Percentiles rank a stretch among this genome's conserved stretches.
Evolutionary conservation across 1,140 invertebrate species (phyloP).

Genomic region (Bombus picipes): DNA sequence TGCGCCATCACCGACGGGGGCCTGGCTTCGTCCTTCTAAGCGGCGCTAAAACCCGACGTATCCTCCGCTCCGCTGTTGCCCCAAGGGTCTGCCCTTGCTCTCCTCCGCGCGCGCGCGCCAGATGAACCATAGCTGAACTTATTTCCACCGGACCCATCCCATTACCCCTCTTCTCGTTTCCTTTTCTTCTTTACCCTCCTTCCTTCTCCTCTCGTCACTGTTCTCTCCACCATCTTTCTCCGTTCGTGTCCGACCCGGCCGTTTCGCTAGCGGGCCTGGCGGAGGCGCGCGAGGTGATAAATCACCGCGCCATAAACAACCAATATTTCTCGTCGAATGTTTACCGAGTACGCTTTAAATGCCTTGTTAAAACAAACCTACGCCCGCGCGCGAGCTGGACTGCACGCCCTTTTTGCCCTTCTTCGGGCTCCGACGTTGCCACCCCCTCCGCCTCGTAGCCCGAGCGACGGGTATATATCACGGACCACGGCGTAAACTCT

Average conservation of each 20-base stretch:
- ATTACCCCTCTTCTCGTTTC: conserved; percentile 28
- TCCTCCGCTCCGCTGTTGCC: neutral
- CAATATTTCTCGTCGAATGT: conserved; percentile 83
- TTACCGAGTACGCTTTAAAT: conserved; percentile 83
- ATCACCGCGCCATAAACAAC: conserved; percentile 82
- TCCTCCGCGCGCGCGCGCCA: conserved; percentile 22
- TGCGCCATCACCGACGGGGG: conserved; percentile 37
- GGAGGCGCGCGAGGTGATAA: conserved; percentile 78
- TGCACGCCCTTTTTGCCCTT: conserved; percentile 62
- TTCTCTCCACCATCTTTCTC: neutral
- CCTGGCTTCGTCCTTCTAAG: conserved; percentile 56
- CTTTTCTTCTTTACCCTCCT: neutral
- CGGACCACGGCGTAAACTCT: conserved; percentile 64
- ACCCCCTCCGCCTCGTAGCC: neutral
- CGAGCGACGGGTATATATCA: conserved; percentile 66
- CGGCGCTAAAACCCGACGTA: conserved; percentile 64
- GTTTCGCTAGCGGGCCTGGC: conserved; percentile 49
- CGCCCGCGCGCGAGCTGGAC: conserved; percentile 68
- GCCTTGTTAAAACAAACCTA: conserved; percentile 84
- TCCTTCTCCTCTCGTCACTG: neutral
- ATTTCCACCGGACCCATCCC: conserved; percentile 63
- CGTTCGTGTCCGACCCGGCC: conserved; percentile 4
- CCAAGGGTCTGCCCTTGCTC: conserved; percentile 17
- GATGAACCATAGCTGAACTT: conserved; percentile 72
- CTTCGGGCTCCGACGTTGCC: conserved; percentile 14